These are phyloP conservation scores for Mesoligia furuncula DNA, from an alignment of 2,888 invertebrate genomes.

Conservation along the genomic window DNA sequence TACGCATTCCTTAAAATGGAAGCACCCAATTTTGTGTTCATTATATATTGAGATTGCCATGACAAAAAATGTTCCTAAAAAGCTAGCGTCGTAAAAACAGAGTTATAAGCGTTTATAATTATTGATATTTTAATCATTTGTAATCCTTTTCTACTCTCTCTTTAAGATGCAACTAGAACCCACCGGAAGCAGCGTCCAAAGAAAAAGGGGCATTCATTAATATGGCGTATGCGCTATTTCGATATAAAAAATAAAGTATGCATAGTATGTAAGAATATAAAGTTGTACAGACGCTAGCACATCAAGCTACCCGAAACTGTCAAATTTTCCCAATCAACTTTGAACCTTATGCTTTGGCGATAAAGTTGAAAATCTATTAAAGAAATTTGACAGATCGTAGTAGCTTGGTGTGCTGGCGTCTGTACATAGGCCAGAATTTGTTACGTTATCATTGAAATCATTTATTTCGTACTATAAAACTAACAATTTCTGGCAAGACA, in stretches of 20 bases:
- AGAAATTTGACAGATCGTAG: too few species aligned
- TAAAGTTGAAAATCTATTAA: too few species aligned
- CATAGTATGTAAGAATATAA: constrained; percentile 25
- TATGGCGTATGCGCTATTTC: constrained; percentile 55
- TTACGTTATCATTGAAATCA: not conserved
- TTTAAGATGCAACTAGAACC: constrained; percentile 90
- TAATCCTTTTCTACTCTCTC: constrained; percentile 91
- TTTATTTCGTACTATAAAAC: not conserved
- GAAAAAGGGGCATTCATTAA: constrained; percentile 76
- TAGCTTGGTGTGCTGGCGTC: too few species aligned
- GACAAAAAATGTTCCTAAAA: constrained; percentile 71
- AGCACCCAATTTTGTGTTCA: constrained; percentile 79
- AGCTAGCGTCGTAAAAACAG: constrained; percentile 78
- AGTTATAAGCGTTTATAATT: constrained; percentile 63
- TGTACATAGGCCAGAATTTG: constrained; percentile 41
- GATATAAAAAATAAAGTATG: constrained; percentile 39
- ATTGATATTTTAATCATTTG: constrained; percentile 85
- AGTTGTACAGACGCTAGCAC: not conserved
- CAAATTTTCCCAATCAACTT: too few species aligned
- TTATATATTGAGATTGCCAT: constrained; percentile 68
- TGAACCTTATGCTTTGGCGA: too few species aligned
- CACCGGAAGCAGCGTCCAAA: constrained; percentile 90
- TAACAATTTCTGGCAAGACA: constrained; percentile 46
- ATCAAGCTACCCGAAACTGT: too few species aligned
- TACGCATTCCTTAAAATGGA: constrained; percentile 81